phyloP scores from a whole-genome alignment of 2,888 invertebrate species.

The Microplitis manilae region DNA sequence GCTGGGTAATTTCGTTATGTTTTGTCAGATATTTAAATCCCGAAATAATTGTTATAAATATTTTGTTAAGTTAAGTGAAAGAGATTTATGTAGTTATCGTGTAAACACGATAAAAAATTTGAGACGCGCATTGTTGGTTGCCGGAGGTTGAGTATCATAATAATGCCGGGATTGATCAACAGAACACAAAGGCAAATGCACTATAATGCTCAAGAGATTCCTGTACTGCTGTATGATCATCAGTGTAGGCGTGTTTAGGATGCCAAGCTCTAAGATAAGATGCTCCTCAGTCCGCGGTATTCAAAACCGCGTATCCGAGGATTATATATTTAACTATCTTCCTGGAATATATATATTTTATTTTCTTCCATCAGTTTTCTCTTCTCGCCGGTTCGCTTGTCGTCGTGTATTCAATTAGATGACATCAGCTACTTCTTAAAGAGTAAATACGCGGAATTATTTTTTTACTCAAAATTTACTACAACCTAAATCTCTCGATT shows the following conservation, averaged over 20 bases:
- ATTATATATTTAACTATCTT: constrained; percentile 1
- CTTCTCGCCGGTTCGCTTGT: background rate
- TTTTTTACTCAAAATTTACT: background rate
- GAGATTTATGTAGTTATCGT: background rate
- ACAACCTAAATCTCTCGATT: background rate
- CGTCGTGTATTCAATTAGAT: constrained; percentile 1
- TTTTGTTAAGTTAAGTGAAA: background rate
- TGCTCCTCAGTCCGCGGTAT: background rate
- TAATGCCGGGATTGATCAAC: background rate
- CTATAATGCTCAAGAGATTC: background rate
- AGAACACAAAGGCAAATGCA: background rate
- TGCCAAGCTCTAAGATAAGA: background rate
- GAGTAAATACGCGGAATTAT: background rate
- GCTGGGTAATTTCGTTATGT: background rate
- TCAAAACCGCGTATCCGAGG: background rate
- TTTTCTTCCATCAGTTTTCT: background rate
- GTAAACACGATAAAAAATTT: background rate
- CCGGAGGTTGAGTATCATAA: background rate
- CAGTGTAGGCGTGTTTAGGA: background rate
- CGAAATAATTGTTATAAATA: background rate
- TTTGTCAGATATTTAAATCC: background rate
- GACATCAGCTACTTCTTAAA: background rate
- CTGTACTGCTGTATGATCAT: background rate
- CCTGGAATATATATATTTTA: background rate
- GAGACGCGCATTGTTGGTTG: background rate